Evolutionary conservation across 2,113 vertebrate genomes (phyloP), one percentile per base, ranked within the genome.

Genomic region (Rhinoderma darwinii): DNA sequence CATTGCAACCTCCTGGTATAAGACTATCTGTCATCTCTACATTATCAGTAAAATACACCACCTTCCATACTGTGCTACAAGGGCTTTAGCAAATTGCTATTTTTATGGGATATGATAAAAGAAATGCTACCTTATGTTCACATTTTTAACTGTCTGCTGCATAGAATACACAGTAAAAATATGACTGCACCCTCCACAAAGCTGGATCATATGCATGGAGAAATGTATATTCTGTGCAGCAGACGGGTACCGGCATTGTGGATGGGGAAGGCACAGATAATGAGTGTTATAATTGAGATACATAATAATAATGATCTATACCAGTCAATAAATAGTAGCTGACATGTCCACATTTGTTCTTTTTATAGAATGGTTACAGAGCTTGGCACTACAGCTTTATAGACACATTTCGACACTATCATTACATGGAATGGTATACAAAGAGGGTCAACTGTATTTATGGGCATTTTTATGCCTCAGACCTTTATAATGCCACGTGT

Each of bases 21-120:
- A 95, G 94, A 94, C 96, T 94, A 96, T 96, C 98, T 96, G 96
- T 98, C 97, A 98, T 96, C 96, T 94, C 94, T 93, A 95, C 95
- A 95, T 97, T 97, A 97, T 96, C 97, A 95, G 95, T 96, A 95
- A 96, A 95, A 94, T 95, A 95, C 94, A 95, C 96, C 94, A 93
- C 96, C 96, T 96, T 96, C 97, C 96, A 96, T 96, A 95, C 96
- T 94, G 95, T 96, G 96, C 95, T 96, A 95, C 96, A 94, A 96
- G 96, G 95, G 95, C 96, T 95, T 93, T 94, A 94, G 96, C 97
- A 97, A 97, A 96, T 96, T 96, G 96, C 95, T 97, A 95, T 97
- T 97, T 98, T 96, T 97, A 96, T 96, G 96, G 95, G 96, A 95
- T 96, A 96, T 95, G 96, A 96, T 97, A 97, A 97, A 98, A 96